Evolutionary conservation across 2,888 invertebrate genomes (phyloP), one percentile per base, ranked within the genome.

Genomic region (Ochropleura plecta): DNA sequence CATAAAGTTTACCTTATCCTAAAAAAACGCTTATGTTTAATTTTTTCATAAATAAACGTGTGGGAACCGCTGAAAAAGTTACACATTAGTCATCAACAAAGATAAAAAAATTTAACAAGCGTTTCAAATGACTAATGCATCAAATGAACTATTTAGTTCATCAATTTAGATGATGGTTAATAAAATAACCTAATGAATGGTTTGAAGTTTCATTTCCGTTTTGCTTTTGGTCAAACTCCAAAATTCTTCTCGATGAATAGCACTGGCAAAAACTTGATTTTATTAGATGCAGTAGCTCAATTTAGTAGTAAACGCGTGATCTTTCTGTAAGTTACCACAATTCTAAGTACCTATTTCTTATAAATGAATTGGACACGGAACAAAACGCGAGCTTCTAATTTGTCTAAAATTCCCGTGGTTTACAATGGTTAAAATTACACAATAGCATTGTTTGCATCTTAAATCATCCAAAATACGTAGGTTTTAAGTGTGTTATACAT

Each of bases 71-170:
- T 68, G 69, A 62, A 80, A 78, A 72, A 74, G 60, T 60, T 49
- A 46, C 30, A 73, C 67, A 72, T 80, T 72, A 76, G n/a, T 83
- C 83, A 80, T 76, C 76, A 10, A 40, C 53, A n/a, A n/a, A 18
- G 6, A 20, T 5, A 68, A 49, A 60, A 80, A 64, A 73, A 70
- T 70, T 51, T 49, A 73, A 80, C 46, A 70, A 18, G 12, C 49
- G 62, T 72, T 76, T 68, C 59, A 71, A 68, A 70, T 70, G 70
- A 82, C 63, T 74, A 80, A 83, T 77, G 55, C 51, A 71, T 44
- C 18, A 42, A 71, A 72, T 65, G 51, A 83, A 81, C 66, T 73
- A 76, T 75, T 79, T 46, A 64, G 49, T 46, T 55, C 20, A 55
- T 72, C n/a, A 66, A 46, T 49, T 76, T 82, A 67, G 65, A 83